Evolutionary conservation across 2,113 vertebrate genomes (phyloP).

Genomic region (Phalacrocorax carbo): DNA sequence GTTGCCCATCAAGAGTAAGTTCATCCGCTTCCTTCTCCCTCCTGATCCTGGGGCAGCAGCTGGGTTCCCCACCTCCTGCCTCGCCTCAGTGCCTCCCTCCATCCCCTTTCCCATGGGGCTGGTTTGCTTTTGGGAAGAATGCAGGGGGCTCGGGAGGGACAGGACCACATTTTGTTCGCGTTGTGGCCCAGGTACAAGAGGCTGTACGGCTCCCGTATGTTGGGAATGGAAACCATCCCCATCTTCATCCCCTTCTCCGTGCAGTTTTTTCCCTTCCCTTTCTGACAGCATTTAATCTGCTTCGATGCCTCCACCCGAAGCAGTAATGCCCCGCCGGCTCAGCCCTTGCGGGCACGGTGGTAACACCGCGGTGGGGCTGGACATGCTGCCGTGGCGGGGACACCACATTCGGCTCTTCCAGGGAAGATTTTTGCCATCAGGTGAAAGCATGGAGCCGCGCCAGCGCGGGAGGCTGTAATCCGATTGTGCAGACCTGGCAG

Average conservation of each 20-base stretch:
- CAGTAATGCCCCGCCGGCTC: neutral
- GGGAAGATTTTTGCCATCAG: neutral
- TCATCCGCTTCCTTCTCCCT: neutral
- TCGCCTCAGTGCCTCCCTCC: neutral
- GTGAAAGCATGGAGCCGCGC: neutral
- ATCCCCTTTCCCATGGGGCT: neutral
- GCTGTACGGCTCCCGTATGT: fast-evolving
- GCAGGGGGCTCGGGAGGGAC: neutral
- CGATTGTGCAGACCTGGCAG: neutral
- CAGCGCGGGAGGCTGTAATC: neutral
- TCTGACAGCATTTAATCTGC: neutral
- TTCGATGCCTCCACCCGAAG: neutral
- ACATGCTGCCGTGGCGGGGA: neutral
- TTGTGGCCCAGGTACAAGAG: neutral
- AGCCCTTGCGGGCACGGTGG: fast-evolving
- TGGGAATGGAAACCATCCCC: neutral
- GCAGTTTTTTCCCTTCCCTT: neutral
- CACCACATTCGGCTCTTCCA: neutral
- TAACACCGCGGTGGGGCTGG: neutral
- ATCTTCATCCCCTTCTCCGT: neutral
- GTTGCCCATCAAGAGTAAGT: slow-evolving; percentile 71
- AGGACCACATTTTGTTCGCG: neutral
- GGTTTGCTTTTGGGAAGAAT: neutral
- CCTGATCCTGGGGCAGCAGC: neutral
- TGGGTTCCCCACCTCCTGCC: neutral